Evolutionary conservation across 2,888 invertebrate genomes (phyloP), one percentile per base, ranked within the genome.

Genomic region (Hyppa rectilinea): DNA sequence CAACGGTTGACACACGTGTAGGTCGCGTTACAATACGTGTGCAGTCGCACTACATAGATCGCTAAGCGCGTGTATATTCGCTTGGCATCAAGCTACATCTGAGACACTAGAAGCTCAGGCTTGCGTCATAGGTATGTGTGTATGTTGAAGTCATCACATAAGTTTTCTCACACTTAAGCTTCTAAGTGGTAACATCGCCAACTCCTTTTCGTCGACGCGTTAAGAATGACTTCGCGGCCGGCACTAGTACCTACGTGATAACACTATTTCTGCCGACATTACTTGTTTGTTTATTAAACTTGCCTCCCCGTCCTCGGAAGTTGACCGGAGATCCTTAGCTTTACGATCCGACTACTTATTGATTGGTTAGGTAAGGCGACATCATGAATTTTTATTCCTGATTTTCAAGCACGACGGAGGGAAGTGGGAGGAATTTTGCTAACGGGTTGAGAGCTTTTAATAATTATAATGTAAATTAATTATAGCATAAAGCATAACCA

Each of bases 201-300:
- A 68, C 53, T 71, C 50, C 10, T 55, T 50, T 56, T 47, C 23
- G 58, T 47, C 63, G 81, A 53, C 74, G 53, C 68, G 56, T 70
- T 62, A 67, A 31, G 49, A 58, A 49, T 56, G 53, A 20, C 50
- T 60, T 38, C 53, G 45, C 53, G 55, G 31, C 29, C 50, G 45
- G n/a, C n/a, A n/a, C 62, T 69, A 84, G 64, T 64, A 53, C 70
- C n/a, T n/a, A n/a, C 61, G 69, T 69, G 73, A 73, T 78, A 72
- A 66, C 71, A 71, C 63, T 72, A 72, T 68, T 80, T 73, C 60
- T 36, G 78, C 36, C 55, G 59, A 63, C 69, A 71, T 67, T 45
- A 64, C 67, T 71, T 81, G 64, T 84, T 82, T 81, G 64, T 53
- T 75, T 70, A 64, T 53, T 36, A 45, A 60, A 69, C 56, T 67